Conservation (phyloP, 2,888 invertebrate species). For the Deroplatys truncata region DNA sequence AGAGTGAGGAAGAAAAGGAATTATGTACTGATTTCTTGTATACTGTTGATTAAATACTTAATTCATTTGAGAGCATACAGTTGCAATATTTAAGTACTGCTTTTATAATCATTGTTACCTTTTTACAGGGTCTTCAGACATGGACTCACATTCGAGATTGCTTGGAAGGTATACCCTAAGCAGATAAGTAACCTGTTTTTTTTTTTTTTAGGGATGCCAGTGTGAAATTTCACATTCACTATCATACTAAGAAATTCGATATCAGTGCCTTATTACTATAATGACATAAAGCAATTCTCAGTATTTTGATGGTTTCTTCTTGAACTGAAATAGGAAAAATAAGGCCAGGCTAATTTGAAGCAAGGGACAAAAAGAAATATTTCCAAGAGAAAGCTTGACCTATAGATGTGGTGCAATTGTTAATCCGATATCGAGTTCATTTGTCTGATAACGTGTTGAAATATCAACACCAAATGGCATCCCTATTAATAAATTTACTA, state of each 20-base stretch:
- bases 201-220: background rate
- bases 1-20: too few species aligned
- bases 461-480: background rate
- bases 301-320: background rate
- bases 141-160: conserved; percentile 74
- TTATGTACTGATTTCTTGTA: too few species aligned
- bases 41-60: too few species aligned
- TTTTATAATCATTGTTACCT: conserved; percentile 13
- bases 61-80: too few species aligned
- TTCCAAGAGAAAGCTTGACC: background rate
- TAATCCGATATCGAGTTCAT: conserved; percentile 7
- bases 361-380: background rate
- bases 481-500: background rate
- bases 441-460: background rate
- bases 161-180: conserved; percentile 65
- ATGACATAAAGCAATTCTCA: background rate
- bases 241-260: conserved; percentile 9
- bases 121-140: conserved; percentile 64
- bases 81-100: too few species aligned
- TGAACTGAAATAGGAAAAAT: background rate
- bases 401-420: background rate
- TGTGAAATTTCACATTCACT: background rate
- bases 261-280: background rate
- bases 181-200: background rate
- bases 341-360: background rate